phyloP scores from a whole-genome alignment of 2,888 invertebrate species.

The Aphidoletes aphidimyza region DNA sequence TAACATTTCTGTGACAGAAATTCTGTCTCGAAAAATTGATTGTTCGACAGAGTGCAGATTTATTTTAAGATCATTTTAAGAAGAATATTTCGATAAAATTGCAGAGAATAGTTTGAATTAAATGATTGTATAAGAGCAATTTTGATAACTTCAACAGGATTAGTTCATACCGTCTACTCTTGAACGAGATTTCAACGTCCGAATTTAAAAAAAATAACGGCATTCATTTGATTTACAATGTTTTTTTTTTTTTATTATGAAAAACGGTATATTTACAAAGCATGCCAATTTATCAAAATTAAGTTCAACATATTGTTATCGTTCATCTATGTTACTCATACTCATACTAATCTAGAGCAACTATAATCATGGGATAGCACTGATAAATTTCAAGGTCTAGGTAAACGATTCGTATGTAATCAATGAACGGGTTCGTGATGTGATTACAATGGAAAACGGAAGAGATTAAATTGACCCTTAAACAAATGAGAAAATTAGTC shows the following conservation, averaged over 20 bases:
- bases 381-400: conserved; percentile 55
- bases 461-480: conserved; percentile 44
- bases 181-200: no score
- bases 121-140: no score
- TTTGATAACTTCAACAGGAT: no score
- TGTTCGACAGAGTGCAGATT: no score
- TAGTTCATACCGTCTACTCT: no score
- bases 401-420: conserved; percentile 31
- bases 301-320: background rate
- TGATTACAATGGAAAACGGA: conserved; percentile 34
- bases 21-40: no score
- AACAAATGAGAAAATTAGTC: conserved; percentile 44
- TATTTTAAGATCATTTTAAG: no score
- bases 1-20: no score
- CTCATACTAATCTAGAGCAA: background rate
- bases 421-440: conserved; percentile 8
- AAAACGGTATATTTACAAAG: background rate
- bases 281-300: background rate
- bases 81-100: no score
- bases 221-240: no score
- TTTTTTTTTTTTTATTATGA: background rate
- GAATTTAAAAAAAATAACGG: no score
- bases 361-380: background rate
- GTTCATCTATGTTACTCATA: background rate
- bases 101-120: no score